Evolutionary conservation across 2,888 invertebrate species (phyloP).

Genomic region (Ophraella communa): DNA sequence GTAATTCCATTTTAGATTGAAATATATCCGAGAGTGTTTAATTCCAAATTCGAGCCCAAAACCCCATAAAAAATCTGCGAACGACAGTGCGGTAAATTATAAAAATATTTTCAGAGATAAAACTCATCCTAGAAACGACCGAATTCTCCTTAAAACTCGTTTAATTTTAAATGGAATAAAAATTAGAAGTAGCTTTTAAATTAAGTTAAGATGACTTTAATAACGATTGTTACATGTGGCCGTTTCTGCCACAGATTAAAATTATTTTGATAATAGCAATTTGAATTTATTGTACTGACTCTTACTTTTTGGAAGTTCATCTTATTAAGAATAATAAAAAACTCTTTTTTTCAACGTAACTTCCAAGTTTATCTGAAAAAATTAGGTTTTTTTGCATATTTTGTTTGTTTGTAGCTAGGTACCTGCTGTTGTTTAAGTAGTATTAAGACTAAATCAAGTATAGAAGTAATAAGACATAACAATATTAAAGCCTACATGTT

Average conservation of each 20-base stretch:
- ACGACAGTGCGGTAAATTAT: conserved; percentile 19
- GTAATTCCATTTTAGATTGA: conserved; percentile 7
- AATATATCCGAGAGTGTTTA: conserved; percentile 13
- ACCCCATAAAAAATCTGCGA: conserved; percentile 17
- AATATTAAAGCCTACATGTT: too few species aligned
- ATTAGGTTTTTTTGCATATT: too few species aligned
- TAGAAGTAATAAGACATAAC: too few species aligned
- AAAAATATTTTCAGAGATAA: conserved; percentile 14
- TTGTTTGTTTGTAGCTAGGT: too few species aligned
- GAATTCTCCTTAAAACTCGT: conserved; percentile 4
- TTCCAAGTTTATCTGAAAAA: too few species aligned
- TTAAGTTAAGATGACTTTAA: conserved; percentile 4
- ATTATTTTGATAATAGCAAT: too few species aligned
- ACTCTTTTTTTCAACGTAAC: too few species aligned
- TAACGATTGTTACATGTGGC: background rate
- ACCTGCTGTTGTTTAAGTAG: too few species aligned
- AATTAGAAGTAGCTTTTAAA: conserved; percentile 5
- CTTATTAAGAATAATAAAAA: too few species aligned
- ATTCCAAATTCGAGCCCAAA: conserved; percentile 4
- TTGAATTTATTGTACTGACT: too few species aligned
- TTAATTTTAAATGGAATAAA: conserved; percentile 19
- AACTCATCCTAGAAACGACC: conserved; percentile 9
- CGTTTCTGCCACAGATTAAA: background rate
- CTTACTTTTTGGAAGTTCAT: too few species aligned
- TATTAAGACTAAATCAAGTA: too few species aligned